Conservation (phyloP, 2,113 vertebrate genomes). For the Montifringilla adamsi region DNA sequence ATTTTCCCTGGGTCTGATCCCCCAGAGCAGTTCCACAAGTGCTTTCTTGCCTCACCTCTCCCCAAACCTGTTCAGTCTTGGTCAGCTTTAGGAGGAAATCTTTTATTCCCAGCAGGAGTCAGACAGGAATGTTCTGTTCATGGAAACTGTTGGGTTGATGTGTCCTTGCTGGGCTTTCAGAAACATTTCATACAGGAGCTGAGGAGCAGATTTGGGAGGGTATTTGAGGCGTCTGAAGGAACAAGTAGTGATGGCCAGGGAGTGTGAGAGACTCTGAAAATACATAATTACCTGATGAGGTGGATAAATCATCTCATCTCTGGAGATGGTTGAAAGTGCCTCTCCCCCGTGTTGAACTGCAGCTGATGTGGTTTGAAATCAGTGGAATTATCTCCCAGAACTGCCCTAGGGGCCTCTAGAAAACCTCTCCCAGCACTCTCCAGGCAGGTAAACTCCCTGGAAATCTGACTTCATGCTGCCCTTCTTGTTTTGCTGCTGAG, state of each 20-base stretch:
- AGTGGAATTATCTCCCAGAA: neutral
- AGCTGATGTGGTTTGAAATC: neutral
- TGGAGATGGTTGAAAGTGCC: neutral
- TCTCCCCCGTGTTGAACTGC: neutral
- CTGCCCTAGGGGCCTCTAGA: neutral
- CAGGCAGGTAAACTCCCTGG: neutral
- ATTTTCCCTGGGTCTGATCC: neutral
- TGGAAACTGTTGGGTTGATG: accelerated
- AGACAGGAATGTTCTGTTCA: neutral
- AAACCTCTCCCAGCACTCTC: accelerated
- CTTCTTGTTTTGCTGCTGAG: neutral
- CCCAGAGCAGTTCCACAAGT: neutral
- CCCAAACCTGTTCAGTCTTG: neutral
- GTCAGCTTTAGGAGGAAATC: neutral
- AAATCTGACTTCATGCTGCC: neutral
- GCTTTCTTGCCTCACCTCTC: neutral
- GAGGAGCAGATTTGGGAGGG: neutral
- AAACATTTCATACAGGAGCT: neutral
- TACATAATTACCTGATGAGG: neutral
- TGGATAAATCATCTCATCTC: neutral
- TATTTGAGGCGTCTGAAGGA: neutral
- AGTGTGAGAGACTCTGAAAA: neutral
- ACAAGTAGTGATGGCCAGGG: neutral
- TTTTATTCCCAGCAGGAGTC: neutral
- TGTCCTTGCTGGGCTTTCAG: neutral